Evolutionary conservation across 2,113 vertebrate genomes (phyloP).

Genomic region (Sinocyclocheilus rhinocerous): DNA sequence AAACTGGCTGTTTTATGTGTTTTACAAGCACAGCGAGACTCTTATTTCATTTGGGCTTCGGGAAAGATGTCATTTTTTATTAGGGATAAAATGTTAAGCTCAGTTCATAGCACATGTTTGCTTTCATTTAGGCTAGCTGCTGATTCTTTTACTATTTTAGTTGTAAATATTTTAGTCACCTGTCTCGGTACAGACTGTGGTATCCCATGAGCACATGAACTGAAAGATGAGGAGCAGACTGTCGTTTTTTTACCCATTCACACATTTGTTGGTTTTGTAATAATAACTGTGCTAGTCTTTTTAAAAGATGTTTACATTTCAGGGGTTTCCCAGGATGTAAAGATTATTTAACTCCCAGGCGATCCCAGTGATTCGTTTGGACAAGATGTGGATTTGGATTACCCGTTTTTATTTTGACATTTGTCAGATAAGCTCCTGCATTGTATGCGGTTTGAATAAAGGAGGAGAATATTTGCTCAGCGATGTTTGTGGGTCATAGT

Average conservation of each 20-base stretch:
- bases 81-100: conserved; percentile 27
- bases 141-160: conserved; percentile 38
- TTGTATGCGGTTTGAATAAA: background rate
- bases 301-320: conserved; percentile 21
- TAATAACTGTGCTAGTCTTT: background rate
- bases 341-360: background rate
- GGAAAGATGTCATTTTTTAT: conserved; percentile 27
- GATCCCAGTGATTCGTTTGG: background rate
- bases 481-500: conserved; percentile 31
- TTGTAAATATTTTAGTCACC: conserved; percentile 45
- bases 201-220: background rate
- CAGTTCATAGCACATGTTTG: conserved; percentile 35
- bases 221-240: background rate
- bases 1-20: conserved; percentile 36
- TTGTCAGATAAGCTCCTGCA: conserved; percentile 3
- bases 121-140: conserved; percentile 33
- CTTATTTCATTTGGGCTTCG: conserved; percentile 33
- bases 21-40: conserved; percentile 31
- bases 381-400: conserved; percentile 10
- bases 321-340: conserved; percentile 2
- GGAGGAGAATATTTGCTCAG: conserved; percentile 23
- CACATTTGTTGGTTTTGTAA: conserved; percentile 7
- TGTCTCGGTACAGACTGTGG: conserved; percentile 22
- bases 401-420: background rate
- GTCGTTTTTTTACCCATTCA: background rate